These are phyloP conservation scores for Caenorhabditis latens DNA, from an alignment of 1,140 invertebrate genomes.

Conservation along the genomic window DNA sequence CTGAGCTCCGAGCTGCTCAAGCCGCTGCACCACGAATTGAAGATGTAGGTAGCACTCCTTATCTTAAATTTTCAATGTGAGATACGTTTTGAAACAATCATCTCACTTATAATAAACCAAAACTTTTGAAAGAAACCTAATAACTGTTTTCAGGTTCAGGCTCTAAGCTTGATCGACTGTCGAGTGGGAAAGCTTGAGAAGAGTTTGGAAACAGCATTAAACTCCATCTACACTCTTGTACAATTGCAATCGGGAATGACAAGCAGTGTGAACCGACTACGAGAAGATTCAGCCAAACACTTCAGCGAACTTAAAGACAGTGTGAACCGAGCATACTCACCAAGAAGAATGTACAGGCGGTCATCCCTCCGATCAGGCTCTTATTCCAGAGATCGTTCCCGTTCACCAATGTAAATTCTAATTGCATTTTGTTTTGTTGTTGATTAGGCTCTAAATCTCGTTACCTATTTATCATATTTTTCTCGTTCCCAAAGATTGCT, in stretches of 20 bases:
- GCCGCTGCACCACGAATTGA: slow-evolving; percentile 35
- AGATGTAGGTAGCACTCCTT: not conserved
- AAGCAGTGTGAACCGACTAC: slow-evolving; percentile 66
- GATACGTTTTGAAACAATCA: no score
- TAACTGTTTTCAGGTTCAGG: slow-evolving; percentile 63
- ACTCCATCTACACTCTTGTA: slow-evolving; percentile 73
- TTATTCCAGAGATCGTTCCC: not conserved
- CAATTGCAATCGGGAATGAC: slow-evolving; percentile 77
- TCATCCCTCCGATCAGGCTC: not conserved
- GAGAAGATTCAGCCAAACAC: slow-evolving; percentile 65
- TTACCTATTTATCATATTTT: not conserved
- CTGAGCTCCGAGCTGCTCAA: not conserved
- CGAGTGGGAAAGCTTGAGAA: slow-evolving; percentile 75
- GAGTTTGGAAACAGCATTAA: slow-evolving; percentile 77
- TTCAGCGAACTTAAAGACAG: slow-evolving; percentile 23
- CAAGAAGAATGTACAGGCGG: not conserved
- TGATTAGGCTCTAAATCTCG: slow-evolving; percentile 23
- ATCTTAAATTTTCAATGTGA: no score
- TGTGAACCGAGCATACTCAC: not conserved
- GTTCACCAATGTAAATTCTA: not conserved
- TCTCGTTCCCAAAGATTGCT: not conserved
- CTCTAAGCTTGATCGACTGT: slow-evolving; percentile 67
- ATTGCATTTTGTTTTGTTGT: not conserved
- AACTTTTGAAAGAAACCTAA: not conserved
- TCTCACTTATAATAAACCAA: not conserved